A percentile compares a stretch with the other conserved stretches of the same genome.
phyloP scores from a whole-genome alignment of 2,888 invertebrate genomes.

The Eutolmus rufibarbis region DNA sequence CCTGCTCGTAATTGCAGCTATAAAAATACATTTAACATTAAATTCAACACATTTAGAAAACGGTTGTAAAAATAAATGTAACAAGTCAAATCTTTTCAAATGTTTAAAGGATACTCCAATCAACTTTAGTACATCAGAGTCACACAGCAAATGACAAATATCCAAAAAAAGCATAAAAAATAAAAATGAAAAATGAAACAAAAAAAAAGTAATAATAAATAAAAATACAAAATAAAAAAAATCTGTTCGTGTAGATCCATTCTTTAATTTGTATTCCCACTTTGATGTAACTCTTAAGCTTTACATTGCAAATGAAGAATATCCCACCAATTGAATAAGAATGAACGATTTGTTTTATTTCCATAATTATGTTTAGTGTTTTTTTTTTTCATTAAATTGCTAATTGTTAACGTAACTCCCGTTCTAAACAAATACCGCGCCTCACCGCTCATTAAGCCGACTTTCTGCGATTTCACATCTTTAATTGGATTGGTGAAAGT shows the following conservation, averaged over 20 bases:
- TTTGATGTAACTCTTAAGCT: not conserved
- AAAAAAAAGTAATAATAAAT: not conserved
- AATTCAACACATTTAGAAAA: not conserved
- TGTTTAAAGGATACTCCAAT: not conserved
- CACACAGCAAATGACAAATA: constrained; percentile 1
- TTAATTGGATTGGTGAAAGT: not conserved
- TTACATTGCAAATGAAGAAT: constrained; percentile 29
- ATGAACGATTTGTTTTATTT: constrained; percentile 3
- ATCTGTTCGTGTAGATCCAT: constrained; percentile 2
- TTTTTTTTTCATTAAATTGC: not conserved
- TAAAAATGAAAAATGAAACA: not conserved
- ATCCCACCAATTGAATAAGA: constrained; percentile 43
- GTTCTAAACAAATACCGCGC: not conserved
- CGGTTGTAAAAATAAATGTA: not conserved
- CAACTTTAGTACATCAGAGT: not conserved
- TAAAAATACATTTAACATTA: not conserved
- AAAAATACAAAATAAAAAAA: not conserved
- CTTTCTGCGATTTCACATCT: not conserved
- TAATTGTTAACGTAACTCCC: not conserved
- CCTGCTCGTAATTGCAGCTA: not conserved
- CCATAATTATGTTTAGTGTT: constrained; percentile 9
- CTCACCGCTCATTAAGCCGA: not conserved
- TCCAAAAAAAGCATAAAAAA: not conserved
- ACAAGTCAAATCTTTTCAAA: not conserved
- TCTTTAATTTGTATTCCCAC: not conserved